phyloP scores from a whole-genome alignment of 2,888 invertebrate genomes.

The Amorpha juglandis region DNA sequence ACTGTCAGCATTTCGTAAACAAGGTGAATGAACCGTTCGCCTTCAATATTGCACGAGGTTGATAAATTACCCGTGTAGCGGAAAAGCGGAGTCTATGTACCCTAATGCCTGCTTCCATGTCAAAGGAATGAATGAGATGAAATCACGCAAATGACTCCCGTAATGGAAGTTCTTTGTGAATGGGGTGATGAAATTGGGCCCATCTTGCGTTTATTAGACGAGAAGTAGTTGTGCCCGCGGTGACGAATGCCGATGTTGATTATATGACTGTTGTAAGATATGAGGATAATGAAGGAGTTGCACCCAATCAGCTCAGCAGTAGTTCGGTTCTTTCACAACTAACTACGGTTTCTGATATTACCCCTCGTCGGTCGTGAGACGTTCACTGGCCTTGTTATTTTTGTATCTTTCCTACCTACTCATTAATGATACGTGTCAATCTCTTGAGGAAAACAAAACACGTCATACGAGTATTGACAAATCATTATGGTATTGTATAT shows the following conservation, averaged over 20 bases:
- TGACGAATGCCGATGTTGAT: conserved; percentile 27
- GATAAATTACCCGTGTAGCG: conserved; percentile 21
- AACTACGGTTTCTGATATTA: too few relatives aligned
- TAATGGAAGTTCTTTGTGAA: conserved; percentile 21
- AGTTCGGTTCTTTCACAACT: too few relatives aligned
- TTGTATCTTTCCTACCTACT: too few relatives aligned
- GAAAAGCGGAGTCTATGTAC: conserved; percentile 14
- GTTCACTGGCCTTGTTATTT: too few relatives aligned
- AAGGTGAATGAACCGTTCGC: conserved; percentile 17
- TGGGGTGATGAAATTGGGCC: conserved; percentile 15
- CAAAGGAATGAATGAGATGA: conserved; percentile 22
- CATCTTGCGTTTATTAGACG: conserved; percentile 14
- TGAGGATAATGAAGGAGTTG: background rate
- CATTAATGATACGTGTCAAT: too few relatives aligned
- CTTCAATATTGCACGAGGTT: conserved; percentile 18
- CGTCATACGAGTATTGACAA: too few relatives aligned
- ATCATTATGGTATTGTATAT: too few relatives aligned
- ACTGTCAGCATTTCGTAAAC: conserved; percentile 21
- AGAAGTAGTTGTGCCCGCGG: conserved; percentile 26
- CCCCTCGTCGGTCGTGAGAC: too few relatives aligned
- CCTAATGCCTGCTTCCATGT: conserved; percentile 14
- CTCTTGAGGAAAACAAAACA: too few relatives aligned
- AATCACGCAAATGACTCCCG: conserved; percentile 16
- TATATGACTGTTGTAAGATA: background rate
- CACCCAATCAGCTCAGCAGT: too few relatives aligned